Evolutionary conservation across 2,113 vertebrate species (phyloP), one percentile per base, ranked within the genome.

Genomic region (Phalacrocorax pelagicus): DNA sequence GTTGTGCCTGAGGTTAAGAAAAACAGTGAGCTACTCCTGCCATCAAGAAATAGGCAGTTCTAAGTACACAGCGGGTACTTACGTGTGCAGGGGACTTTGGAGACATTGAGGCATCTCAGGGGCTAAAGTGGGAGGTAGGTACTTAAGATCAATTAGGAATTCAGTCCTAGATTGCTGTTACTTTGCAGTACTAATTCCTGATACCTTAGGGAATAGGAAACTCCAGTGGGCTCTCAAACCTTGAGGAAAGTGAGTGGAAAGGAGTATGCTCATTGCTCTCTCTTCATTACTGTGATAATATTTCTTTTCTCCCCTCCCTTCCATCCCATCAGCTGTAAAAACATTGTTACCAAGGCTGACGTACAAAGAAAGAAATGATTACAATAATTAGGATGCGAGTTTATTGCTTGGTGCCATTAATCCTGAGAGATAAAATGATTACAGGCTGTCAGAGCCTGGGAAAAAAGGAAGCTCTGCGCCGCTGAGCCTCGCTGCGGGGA

Each of bases 311-410:
- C n/a, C 44, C 80, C 92, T 92, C 88, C 66, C 63, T 94, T 92
- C 77, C 70, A 88, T 85, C 69, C 74, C 85, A 71, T 90, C 94
- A 75, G 73, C 90, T 96, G 94, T 96, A 96, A 96, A 97, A 96
- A 94, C 93, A 96, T 91, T 73, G 3, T 93, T 95, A 88, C 94
- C 54, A 67, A 95, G 94, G 82, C 92, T 96, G 96, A 92, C 38
- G 86, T 84, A 95, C 70, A 92, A 93, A 95, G 92, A 96, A 95
- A 97, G 95, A 95, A 96, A 95, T 94, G 95, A 97, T 95, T 88
- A 90, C 96, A 96, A 94, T 96, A 97, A 96, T 96, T 95, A 96
- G 85, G 58, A 93, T 84, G 90, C 1, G 36, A 86, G 92, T 96
- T 96, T 96, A 96, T 95, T 96, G 94, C 93, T 97, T 7, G 67